phyloP scores from a whole-genome alignment of 2,113 vertebrate species.

The human region DNA sequence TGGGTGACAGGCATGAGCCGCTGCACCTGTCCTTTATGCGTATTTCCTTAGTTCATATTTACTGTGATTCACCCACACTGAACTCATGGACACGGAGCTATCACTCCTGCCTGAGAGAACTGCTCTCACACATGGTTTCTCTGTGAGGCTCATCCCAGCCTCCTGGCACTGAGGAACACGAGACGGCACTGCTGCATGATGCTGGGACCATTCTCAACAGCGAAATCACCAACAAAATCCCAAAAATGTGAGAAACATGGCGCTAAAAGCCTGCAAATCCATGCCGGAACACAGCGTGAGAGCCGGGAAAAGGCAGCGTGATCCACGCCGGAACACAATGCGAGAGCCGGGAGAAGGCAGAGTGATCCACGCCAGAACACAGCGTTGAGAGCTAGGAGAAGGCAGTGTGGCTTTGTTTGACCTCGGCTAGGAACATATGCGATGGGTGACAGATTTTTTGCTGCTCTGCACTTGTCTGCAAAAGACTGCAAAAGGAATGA shows the following conservation, averaged over 20 bases:
- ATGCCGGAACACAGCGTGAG: too few relatives aligned
- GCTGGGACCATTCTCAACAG: not conserved
- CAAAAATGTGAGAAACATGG: not conserved
- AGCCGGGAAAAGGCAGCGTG: not conserved
- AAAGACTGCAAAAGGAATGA: not conserved
- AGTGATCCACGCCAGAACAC: not conserved
- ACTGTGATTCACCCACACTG: not conserved
- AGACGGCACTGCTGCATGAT: too few relatives aligned
- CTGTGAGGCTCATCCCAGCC: too few relatives aligned
- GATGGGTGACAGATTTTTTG: not conserved
- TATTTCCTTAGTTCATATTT: too few relatives aligned
- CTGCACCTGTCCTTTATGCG: too few relatives aligned
- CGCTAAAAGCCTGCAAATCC: not conserved
- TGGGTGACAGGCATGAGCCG: too few relatives aligned
- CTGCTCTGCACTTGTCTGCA: rapidly evolving
- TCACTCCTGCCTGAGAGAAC: not conserved
- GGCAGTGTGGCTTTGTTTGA: not conserved
- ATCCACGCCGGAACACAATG: not conserved
- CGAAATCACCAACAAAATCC: not conserved
- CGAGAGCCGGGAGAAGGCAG: not conserved
- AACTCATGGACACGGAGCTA: not conserved
- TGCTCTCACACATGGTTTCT: not conserved
- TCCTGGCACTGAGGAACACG: not conserved
- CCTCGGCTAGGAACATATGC: rapidly evolving
- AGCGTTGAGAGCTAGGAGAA: not conserved